Conservation (phyloP, 2,113 vertebrate species). For the Collichthys lucidus region DNA sequence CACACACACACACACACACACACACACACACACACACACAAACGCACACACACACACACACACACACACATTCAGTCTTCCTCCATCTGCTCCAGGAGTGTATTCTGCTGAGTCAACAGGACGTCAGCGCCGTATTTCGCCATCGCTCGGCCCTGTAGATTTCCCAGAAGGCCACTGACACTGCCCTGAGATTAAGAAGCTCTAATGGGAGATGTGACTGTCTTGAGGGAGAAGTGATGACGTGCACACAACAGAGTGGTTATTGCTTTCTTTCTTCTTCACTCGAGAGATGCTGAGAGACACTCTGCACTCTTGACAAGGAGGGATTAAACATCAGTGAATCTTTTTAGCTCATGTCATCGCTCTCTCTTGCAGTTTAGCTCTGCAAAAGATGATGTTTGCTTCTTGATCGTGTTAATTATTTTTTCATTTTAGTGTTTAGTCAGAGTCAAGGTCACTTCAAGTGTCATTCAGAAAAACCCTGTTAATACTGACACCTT, state of each 20-base stretch:
- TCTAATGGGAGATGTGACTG: neutral
- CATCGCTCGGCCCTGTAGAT: conserved; percentile 34
- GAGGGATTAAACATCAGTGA: neutral
- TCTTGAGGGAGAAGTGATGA: neutral
- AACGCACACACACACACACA: conserved; percentile 8
- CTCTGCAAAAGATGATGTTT: too few species aligned
- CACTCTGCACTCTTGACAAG: neutral
- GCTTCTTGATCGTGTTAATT: too few species aligned
- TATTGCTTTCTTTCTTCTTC: conserved; percentile 24
- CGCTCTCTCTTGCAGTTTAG: neutral
- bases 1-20: conserved; percentile 13
- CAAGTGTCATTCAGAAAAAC: too few species aligned
- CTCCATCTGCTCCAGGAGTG: conserved; percentile 49
- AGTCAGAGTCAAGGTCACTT: too few species aligned
- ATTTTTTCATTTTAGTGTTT: too few species aligned
- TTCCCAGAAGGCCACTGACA: conserved; percentile 66
- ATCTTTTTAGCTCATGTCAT: neutral
- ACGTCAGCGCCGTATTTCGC: conserved; percentile 12
- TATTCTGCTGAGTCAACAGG: conserved; percentile 60
- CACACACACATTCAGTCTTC: conserved; percentile 17
- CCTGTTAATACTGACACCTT: too few species aligned
- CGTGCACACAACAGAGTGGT: neutral
- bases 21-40: conserved; percentile 14
- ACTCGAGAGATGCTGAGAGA: neutral
- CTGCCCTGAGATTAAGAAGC: conserved; percentile 47